Percentiles rank a stretch among this genome's conserved stretches.
These are phyloP conservation scores for Diachrysia chrysitis DNA, from an alignment of 2,888 invertebrate species.

Conservation along the genomic window DNA sequence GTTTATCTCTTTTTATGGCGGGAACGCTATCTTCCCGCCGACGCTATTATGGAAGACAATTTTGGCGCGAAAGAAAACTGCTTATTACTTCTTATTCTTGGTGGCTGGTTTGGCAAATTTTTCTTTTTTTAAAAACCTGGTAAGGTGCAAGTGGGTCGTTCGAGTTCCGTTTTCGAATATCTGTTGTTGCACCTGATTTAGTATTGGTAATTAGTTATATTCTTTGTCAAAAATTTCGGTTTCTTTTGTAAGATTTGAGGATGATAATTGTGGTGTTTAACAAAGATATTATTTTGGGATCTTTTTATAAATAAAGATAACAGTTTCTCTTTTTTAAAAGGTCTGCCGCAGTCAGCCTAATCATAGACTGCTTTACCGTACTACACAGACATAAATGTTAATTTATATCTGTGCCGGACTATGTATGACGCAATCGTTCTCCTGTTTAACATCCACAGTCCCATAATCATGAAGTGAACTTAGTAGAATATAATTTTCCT, in stretches of 20 bases:
- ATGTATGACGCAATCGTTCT: too few relatives aligned
- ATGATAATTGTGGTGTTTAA: too few relatives aligned
- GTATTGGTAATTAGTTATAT: constrained; percentile 35
- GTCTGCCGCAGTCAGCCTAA: too few relatives aligned
- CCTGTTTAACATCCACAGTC: not conserved
- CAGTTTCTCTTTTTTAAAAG: too few relatives aligned
- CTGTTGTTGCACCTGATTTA: constrained; percentile 31
- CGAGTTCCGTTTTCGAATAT: constrained; percentile 42
- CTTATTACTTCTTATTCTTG: constrained; percentile 88
- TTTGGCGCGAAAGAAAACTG: constrained; percentile 89
- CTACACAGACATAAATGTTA: too few relatives aligned
- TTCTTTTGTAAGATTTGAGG: not conserved
- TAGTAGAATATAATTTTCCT: not conserved
- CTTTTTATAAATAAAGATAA: too few relatives aligned
- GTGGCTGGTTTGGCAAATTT: constrained; percentile 75
- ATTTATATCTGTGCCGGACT: too few relatives aligned
- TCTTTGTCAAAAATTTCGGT: not conserved
- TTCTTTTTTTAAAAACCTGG: constrained; percentile 52
- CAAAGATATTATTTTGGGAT: too few relatives aligned
- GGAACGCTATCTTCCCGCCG: constrained; percentile 85
- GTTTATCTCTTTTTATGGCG: constrained; percentile 89
- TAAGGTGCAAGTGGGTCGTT: constrained; percentile 45
- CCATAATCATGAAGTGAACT: not conserved
- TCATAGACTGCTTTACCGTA: too few relatives aligned
- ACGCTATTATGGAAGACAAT: constrained; percentile 89